Evolutionary conservation across 1,140 invertebrate species (phyloP).

Genomic region (Cephus cinctus): DNA sequence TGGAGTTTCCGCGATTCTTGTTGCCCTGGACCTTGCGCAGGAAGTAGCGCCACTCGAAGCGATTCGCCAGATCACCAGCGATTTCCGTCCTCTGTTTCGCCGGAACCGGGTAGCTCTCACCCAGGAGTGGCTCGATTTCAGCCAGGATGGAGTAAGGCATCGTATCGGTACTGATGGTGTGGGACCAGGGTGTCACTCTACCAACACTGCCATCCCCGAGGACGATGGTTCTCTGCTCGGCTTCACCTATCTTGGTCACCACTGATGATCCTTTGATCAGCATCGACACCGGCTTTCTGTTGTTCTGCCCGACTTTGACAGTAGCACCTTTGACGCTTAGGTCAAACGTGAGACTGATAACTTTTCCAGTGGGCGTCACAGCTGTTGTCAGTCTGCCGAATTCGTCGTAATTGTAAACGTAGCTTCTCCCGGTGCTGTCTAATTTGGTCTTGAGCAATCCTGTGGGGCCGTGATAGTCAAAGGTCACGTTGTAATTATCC

Average conservation of each 20-base stretch:
- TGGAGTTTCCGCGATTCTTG: slow-evolving; percentile 63
- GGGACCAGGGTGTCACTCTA: slow-evolving; percentile 77
- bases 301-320: slow-evolving; percentile 81
- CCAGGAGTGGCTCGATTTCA: slow-evolving; percentile 79
- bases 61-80: slow-evolving; percentile 85
- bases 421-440: slow-evolving; percentile 87
- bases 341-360: slow-evolving; percentile 83
- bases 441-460: slow-evolving; percentile 86
- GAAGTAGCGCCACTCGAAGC: slow-evolving; percentile 94
- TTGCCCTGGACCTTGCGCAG: slow-evolving; percentile 66
- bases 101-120: slow-evolving; percentile 87
- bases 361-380: slow-evolving; percentile 89
- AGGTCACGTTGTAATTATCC: slow-evolving; percentile 89
- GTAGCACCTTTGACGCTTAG: slow-evolving; percentile 84
- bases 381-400: slow-evolving; percentile 88
- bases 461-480: slow-evolving; percentile 88
- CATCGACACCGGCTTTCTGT: slow-evolving; percentile 77
- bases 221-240: slow-evolving; percentile 76
- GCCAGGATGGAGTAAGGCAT: slow-evolving; percentile 80
- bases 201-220: slow-evolving; percentile 80
- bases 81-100: slow-evolving; percentile 87
- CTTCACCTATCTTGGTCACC: slow-evolving; percentile 74
- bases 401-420: slow-evolving; percentile 94
- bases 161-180: slow-evolving; percentile 81
- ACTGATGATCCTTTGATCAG: slow-evolving; percentile 86